Evolutionary conservation across 35 echinoderm and acorn worm species (phyloP).

Genomic region (Acanthaster planci): DNA sequence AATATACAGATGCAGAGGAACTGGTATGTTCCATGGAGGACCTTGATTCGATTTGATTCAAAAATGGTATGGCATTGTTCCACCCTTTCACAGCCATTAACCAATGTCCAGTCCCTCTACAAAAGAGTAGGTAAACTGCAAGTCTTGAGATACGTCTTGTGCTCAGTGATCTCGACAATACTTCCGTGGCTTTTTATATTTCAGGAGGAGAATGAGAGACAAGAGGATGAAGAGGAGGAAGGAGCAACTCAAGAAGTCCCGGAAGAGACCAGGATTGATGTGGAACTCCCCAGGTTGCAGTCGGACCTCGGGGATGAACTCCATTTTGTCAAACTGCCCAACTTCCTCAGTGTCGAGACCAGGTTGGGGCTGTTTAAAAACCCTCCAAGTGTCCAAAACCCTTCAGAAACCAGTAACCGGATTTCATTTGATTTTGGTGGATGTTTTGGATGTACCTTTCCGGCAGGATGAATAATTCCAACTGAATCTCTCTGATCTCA

Average conservation of each 20-base stretch:
- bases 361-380: slow-evolving; percentile 48
- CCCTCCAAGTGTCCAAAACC: no score
- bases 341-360: slow-evolving; percentile 97
- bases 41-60: no score
- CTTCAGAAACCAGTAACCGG: no score
- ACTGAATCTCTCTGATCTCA: no score
- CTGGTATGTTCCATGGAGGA: not conserved
- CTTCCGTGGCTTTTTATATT: not conserved
- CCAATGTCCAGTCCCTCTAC: no score
- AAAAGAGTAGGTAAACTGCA: no score
- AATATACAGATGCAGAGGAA: slow-evolving; percentile 28
- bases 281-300: slow-evolving; percentile 79
- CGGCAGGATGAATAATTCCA: no score
- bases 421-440: no score
- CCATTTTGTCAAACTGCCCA: slow-evolving; percentile 97
- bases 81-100: no score
- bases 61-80: no score
- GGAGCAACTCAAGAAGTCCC: slow-evolving; percentile 60
- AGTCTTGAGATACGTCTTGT: not conserved
- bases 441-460: no score
- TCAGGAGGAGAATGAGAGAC: slow-evolving; percentile 36
- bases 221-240: slow-evolving; percentile 63
- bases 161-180: no score
- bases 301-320: slow-evolving; percentile 86
- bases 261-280: slow-evolving; percentile 85